Conservation (phyloP, 2,888 invertebrate genomes). For the Agriopis aurantiaria region DNA sequence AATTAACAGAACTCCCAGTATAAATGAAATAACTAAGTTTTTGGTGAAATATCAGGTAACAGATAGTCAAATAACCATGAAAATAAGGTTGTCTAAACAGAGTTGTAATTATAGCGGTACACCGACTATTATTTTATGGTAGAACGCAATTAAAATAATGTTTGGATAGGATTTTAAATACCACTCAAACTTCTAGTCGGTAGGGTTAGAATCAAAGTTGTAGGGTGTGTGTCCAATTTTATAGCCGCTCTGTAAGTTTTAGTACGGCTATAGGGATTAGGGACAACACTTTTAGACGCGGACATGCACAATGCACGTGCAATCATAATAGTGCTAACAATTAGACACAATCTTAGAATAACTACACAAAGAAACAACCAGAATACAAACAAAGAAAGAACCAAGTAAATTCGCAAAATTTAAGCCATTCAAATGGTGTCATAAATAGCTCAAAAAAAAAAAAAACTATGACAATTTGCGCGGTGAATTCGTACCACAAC, state of each 20-base stretch:
- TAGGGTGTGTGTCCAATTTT: not conserved
- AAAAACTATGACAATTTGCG: too few relatives aligned
- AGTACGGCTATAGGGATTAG: too few relatives aligned
- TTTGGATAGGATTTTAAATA: slow-evolving; percentile 32
- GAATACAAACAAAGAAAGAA: too few relatives aligned
- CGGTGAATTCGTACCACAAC: too few relatives aligned
- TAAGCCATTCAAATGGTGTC: too few relatives aligned
- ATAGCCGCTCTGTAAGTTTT: not conserved
- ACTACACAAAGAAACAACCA: too few relatives aligned
- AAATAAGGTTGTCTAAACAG: slow-evolving; percentile 5
- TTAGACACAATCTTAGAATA: too few relatives aligned
- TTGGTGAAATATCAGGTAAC: not conserved
- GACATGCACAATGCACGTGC: too few relatives aligned
- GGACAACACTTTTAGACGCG: too few relatives aligned
- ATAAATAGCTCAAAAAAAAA: too few relatives aligned
- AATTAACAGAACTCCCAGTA: not conserved
- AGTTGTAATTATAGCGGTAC: slow-evolving; percentile 11
- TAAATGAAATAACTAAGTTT: not conserved
- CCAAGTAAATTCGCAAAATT: too few relatives aligned
- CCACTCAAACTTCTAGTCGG: slow-evolving; percentile 14
- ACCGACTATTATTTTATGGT: slow-evolving; percentile 20
- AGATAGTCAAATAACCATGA: not conserved
- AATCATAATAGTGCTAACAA: too few relatives aligned
- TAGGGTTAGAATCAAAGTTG: slow-evolving; percentile 1
- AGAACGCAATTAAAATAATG: slow-evolving; percentile 25